Percentiles rank a stretch among this genome's conserved stretches.
Conservation (phyloP, 2,113 vertebrate species). For the Eclectus roratus region DNA sequence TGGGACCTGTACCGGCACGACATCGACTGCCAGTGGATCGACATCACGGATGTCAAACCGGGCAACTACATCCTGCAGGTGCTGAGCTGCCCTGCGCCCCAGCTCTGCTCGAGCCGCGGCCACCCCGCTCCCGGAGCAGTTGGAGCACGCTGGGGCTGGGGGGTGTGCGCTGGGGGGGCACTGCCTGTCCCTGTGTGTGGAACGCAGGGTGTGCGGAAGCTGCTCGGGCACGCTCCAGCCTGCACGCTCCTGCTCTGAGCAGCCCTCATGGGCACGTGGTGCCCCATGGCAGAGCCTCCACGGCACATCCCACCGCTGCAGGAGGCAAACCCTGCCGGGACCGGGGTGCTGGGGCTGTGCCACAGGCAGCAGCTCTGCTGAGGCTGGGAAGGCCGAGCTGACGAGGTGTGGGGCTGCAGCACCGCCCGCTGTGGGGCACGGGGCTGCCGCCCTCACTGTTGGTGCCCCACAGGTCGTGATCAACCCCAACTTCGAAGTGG, state of each 20-base stretch:
- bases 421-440: not conserved
- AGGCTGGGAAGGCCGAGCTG: not conserved
- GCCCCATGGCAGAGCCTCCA: not conserved
- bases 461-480: constrained; percentile 83
- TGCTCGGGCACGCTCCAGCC: not conserved
- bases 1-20: constrained; percentile 97
- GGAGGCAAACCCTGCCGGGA: not conserved
- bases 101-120: not conserved
- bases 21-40: constrained; percentile 98
- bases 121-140: not conserved
- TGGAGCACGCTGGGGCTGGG: accelerated
- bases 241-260: not conserved
- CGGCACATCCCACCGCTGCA: not conserved
- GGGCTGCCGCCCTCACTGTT: not conserved
- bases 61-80: constrained; percentile 98
- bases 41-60: constrained; percentile 92
- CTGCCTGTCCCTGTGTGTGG: not conserved
- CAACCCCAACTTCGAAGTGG: constrained; percentile 93
- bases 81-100: not conserved
- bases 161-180: not conserved
- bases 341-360: not conserved
- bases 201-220: accelerated
- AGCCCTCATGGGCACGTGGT: accelerated
- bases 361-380: not conserved
- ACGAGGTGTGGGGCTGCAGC: not conserved